Evolutionary conservation across 2,888 invertebrate genomes (phyloP), one percentile per base, ranked within the genome.

Genomic region (Aquatica leii): DNA sequence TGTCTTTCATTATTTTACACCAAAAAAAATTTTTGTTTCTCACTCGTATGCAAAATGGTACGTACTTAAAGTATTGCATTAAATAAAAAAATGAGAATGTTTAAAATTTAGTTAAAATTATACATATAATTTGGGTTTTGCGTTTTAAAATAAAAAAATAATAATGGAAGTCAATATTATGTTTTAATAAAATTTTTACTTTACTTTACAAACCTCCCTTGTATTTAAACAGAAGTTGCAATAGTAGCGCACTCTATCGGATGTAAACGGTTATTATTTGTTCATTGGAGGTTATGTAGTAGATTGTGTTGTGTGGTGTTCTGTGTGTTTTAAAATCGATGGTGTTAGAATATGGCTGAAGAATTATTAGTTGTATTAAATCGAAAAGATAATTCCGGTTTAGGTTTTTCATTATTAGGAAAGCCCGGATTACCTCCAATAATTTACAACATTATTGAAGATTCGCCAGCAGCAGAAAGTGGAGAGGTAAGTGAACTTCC

Each of bases 381-480:
- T 84, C 90, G 92, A 82, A 91, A 90, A 87, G 93, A 93, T 85
- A 89, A 90, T 85, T 88, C 90, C 83, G 94, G 95, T 81, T 92
- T 94, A 82, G 95, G 95, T 78, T 95, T 95, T 86, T 94, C 94
- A 77, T 85, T 95, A 78, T 88, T 95, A 80, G 94, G 94, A 73
- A 92, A 93, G 84, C 93, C 93, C 80, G 94, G 94, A 82, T 89
- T 94, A 83, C 95, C 95, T 80, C 95, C 94, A 81, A 93, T 95
- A 82, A 94, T 95, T 83, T 95, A 94, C 85, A 91, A 94, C 85
- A 94, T 95, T 81, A 88, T 94, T 80, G 94, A 94, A 83, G 93
- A 95, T 84, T 95, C 95, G 76, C 95, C 95, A 82, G 95, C 95
- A 73, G 94, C 94, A 77, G 91, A 92, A 81, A 91, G 93, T 83